Evolutionary conservation across 2,888 invertebrate species (phyloP).

Genomic region (Nymphalis urticae): DNA sequence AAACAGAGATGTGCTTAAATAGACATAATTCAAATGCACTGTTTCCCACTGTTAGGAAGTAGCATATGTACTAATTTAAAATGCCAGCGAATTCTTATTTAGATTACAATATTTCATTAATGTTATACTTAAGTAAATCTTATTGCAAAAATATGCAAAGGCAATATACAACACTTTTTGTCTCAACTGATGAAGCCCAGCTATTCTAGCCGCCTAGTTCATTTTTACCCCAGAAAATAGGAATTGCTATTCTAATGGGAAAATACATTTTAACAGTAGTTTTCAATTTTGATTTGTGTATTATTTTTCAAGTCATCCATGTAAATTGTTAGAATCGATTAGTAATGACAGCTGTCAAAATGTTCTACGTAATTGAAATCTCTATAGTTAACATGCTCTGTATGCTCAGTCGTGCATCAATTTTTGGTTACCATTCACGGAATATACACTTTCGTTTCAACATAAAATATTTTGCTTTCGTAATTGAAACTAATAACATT

Average conservation of each 20-base stretch:
- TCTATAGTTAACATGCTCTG: slow-evolving; percentile 22
- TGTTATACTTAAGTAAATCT: too few relatives aligned
- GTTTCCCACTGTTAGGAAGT: not conserved
- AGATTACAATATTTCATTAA: too few relatives aligned
- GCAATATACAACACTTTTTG: too few relatives aligned
- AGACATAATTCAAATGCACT: slow-evolving; percentile 21
- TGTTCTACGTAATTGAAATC: not conserved
- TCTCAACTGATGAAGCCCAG: too few relatives aligned
- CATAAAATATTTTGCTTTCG: not conserved
- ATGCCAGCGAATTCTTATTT: too few relatives aligned
- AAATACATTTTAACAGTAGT: too few relatives aligned
- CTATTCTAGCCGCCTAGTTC: too few relatives aligned
- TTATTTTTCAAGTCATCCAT: not conserved
- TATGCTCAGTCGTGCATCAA: slow-evolving; percentile 11
- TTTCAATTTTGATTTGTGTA: too few relatives aligned
- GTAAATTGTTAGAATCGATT: not conserved
- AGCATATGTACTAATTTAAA: not conserved
- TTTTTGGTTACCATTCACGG: slow-evolving; percentile 4
- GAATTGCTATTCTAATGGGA: too few relatives aligned
- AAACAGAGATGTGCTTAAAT: slow-evolving; percentile 33
- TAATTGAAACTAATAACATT: not conserved
- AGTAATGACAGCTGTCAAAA: not conserved
- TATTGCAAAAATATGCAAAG: too few relatives aligned
- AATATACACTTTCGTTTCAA: not conserved
- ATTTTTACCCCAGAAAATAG: too few relatives aligned